These are phyloP conservation scores for Lytechinus pictus DNA, from an alignment of 35 echinoderm and acorn worm genomes.

Conservation along the genomic window DNA sequence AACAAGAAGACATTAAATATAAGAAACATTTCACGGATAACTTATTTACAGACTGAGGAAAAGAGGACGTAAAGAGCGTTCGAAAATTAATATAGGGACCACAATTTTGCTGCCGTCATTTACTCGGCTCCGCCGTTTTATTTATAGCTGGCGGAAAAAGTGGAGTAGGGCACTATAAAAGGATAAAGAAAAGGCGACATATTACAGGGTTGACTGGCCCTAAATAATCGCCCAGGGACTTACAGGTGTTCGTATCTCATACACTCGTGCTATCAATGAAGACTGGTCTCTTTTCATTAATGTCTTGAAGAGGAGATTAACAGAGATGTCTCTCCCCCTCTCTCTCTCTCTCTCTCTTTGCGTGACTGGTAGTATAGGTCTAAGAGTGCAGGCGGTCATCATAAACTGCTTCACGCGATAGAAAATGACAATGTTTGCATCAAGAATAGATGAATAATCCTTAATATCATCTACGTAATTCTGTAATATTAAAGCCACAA, in stretches of 20 bases:
- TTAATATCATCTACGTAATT: no score
- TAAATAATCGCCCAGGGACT: background rate
- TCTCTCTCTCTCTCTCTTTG: background rate
- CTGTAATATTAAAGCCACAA: no score
- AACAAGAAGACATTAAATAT: background rate
- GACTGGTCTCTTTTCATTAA: conserved; percentile 12
- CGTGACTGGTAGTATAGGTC: background rate
- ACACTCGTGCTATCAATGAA: background rate
- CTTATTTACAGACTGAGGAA: background rate
- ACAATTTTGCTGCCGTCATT: background rate
- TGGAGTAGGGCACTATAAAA: background rate
- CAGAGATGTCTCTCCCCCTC: background rate
- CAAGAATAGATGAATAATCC: no score
- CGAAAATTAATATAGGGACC: background rate
- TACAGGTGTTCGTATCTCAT: background rate
- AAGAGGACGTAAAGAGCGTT: background rate
- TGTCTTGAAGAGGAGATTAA: background rate
- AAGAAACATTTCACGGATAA: background rate
- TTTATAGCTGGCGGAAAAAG: background rate
- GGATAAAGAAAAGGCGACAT: background rate
- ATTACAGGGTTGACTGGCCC: background rate
- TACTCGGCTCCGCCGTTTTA: background rate
- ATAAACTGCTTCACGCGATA: background rate
- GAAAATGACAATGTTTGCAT: no score
- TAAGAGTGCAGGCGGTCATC: background rate